Evolutionary conservation across 2,888 invertebrate species (phyloP).

Genomic region (Netelia fuscicornis): DNA sequence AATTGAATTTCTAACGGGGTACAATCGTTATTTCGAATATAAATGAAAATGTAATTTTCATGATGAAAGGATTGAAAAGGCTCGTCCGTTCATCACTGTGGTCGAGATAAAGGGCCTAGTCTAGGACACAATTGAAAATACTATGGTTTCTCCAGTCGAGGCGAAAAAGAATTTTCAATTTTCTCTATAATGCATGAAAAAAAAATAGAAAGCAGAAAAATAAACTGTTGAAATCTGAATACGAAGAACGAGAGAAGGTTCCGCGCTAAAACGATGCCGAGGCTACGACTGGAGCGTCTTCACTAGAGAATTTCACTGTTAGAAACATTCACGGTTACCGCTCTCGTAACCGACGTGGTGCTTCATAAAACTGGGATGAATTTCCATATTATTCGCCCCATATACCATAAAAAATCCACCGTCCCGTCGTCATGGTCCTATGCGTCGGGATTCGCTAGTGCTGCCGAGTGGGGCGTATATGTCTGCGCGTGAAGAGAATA

Average conservation of each 20-base stretch:
- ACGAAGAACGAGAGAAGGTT: constrained; percentile 20
- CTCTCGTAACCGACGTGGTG: constrained; percentile 42
- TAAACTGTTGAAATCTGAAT: constrained; percentile 36
- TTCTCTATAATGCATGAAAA: neutral
- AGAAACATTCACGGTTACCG: constrained; percentile 21
- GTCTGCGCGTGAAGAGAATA: constrained; percentile 10
- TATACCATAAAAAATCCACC: constrained; percentile 40
- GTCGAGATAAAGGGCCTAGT: neutral
- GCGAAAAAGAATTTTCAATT: neutral
- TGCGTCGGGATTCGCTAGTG: neutral
- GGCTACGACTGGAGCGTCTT: neutral
- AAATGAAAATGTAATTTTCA: constrained; percentile 15
- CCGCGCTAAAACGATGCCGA: constrained; percentile 28
- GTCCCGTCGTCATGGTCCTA: constrained; percentile 9
- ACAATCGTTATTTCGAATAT: constrained; percentile 10
- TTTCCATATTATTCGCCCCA: constrained; percentile 50
- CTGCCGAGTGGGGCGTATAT: neutral
- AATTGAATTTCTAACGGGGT: neutral
- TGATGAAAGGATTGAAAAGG: neutral
- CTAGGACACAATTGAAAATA: neutral
- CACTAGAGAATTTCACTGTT: constrained; percentile 26
- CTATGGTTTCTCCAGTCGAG: neutral
- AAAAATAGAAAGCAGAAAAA: neutral
- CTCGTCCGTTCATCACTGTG: neutral
- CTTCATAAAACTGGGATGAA: constrained; percentile 59